Percentiles rank a stretch among this genome's conserved stretches.
Evolutionary conservation across 2,888 invertebrate genomes (phyloP).

Genomic region (Pyrrhia umbra): DNA sequence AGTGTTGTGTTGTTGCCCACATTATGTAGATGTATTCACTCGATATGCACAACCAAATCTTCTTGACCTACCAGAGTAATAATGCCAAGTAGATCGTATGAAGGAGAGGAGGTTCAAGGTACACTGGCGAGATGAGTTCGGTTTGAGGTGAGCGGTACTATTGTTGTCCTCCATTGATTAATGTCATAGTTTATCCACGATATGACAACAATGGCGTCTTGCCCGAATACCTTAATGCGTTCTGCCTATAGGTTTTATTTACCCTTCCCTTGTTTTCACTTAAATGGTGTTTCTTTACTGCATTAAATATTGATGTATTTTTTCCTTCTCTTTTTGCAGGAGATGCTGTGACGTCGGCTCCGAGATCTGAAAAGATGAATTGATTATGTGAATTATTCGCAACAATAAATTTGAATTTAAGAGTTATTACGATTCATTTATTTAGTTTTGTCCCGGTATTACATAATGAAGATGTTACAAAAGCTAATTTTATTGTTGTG

Average conservation of each 20-base stretch:
- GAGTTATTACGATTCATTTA: conserved; percentile 26
- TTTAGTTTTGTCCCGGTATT: conserved; percentile 13
- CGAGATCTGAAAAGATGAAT: conserved; percentile 47
- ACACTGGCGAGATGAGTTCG: conserved; percentile 71
- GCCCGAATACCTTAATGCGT: conserved; percentile 85
- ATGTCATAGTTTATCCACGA: conserved; percentile 88
- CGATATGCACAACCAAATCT: conserved; percentile 70
- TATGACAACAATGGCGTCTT: conserved; percentile 88
- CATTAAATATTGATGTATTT: conserved; percentile 53
- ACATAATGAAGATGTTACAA: conserved; percentile 18
- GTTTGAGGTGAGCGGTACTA: conserved; percentile 84
- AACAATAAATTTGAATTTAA: conserved; percentile 20
- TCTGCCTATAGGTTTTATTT: conserved; percentile 84
- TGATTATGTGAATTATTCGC: conserved; percentile 37
- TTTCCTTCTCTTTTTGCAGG: conserved; percentile 68
- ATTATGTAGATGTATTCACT: conserved; percentile 81
- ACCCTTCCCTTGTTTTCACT: conserved; percentile 73
- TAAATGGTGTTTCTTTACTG: conserved; percentile 78
- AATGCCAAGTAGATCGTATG: conserved; percentile 13
- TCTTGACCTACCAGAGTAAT: conserved; percentile 59
- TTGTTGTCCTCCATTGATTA: conserved; percentile 87
- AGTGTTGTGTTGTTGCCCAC: conserved; percentile 71
- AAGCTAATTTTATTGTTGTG: neutral
- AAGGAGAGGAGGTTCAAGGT: conserved; percentile 62
- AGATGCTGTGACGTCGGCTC: conserved; percentile 38